These are phyloP conservation scores for Emydocephalus ijimae DNA, from an alignment of 2,113 vertebrate genomes.

Conservation along the genomic window DNA sequence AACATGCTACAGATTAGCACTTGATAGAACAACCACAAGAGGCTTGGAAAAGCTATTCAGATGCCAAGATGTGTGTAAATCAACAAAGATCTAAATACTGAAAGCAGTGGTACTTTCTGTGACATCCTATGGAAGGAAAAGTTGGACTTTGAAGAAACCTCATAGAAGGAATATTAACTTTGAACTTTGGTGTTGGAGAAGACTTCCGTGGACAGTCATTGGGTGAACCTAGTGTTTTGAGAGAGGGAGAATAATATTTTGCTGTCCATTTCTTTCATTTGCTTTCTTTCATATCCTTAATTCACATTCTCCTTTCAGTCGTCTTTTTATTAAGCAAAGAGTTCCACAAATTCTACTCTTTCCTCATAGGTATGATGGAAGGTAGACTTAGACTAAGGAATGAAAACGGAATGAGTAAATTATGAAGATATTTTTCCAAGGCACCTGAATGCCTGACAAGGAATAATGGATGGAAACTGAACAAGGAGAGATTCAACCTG, in stretches of 20 bases:
- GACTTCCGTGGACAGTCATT: neutral
- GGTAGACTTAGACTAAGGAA: neutral
- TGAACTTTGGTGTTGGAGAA: neutral
- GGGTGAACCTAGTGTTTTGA: neutral
- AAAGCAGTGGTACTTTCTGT: neutral
- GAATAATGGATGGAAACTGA: too few relatives aligned
- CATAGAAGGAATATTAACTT: neutral
- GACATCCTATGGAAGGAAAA: neutral
- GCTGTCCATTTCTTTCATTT: neutral
- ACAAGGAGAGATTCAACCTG: too few relatives aligned
- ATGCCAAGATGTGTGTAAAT: neutral
- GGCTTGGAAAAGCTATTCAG: neutral
- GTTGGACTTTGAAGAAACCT: neutral
- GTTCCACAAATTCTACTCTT: neutral
- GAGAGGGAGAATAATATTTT: neutral
- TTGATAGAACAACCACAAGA: neutral
- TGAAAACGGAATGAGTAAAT: neutral
- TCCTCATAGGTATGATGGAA: neutral
- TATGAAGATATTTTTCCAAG: neutral
- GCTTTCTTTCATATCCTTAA: neutral
- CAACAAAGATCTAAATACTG: neutral
- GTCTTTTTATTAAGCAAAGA: neutral
- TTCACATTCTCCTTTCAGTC: neutral
- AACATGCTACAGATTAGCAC: neutral
- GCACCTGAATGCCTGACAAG: too few relatives aligned